phyloP scores from a whole-genome alignment of 2,888 invertebrate genomes.

The Rhogogaster chlorosoma region DNA sequence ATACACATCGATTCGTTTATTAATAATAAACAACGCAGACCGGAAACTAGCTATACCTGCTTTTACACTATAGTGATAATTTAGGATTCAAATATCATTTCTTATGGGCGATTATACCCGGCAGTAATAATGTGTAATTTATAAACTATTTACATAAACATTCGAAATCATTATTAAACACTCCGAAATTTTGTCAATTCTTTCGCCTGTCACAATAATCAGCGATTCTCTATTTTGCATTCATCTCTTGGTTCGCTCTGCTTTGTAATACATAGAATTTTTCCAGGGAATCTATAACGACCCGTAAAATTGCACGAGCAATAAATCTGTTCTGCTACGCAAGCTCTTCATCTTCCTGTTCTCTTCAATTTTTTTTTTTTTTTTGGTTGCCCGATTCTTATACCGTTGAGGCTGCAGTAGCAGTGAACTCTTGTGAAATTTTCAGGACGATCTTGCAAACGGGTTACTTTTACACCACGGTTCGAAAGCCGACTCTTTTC shows the following conservation, averaged over 20 bases:
- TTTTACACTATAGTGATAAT: neutral
- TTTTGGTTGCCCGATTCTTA: neutral
- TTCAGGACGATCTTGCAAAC: neutral
- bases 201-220: neutral
- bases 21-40: slow-evolving; percentile 1
- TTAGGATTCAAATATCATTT: neutral
- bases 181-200: neutral
- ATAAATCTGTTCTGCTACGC: neutral
- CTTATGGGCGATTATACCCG: no score
- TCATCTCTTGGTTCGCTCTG: neutral
- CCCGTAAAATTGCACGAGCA: neutral
- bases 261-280: neutral
- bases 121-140: neutral
- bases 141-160: neutral
- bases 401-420: neutral
- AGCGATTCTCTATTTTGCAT: neutral
- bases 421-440: slow-evolving; percentile 1
- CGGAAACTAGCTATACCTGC: neutral
- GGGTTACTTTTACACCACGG: neutral
- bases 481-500: neutral
- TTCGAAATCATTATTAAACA: neutral
- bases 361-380: no score
- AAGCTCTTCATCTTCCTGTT: neutral
- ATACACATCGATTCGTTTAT: neutral
- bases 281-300: neutral